Conservation (phyloP, 2,797 vertebrate genomes). For the Toxotes lorentzi region DNA sequence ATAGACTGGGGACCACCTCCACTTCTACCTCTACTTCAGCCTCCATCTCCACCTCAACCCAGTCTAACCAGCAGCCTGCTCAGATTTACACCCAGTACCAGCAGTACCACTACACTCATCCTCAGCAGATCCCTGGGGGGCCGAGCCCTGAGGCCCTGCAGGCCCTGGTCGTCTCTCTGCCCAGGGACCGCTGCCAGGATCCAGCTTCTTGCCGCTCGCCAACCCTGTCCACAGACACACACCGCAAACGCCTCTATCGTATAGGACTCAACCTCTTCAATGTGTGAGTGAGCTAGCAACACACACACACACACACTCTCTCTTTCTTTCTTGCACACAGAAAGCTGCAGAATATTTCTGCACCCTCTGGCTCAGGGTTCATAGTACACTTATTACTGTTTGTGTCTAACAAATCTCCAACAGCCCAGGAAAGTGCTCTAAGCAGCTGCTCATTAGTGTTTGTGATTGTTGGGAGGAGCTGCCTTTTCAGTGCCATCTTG, state of each 20-base stretch:
- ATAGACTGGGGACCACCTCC: constrained; percentile 91
- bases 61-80: constrained; percentile 83
- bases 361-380: constrained; percentile 54
- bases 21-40: constrained; percentile 92
- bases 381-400: constrained; percentile 58
- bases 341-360: constrained; percentile 30
- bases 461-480: constrained; percentile 63
- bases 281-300: constrained; percentile 88
- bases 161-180: constrained; percentile 96
- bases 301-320: constrained; percentile 12
- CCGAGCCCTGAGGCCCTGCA: constrained; percentile 92
- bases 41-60: constrained; percentile 90
- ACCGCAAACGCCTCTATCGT: constrained; percentile 97
- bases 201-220: constrained; percentile 94
- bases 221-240: constrained; percentile 96
- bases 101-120: constrained; percentile 86
- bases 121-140: constrained; percentile 82
- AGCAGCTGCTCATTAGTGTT: constrained; percentile 68
- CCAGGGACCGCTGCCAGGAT: constrained; percentile 96
- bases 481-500: constrained; percentile 54
- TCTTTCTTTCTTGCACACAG: not conserved
- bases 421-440: constrained; percentile 43
- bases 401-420: constrained; percentile 60
- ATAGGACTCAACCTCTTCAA: constrained; percentile 99
- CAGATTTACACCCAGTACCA: constrained; percentile 85